A percentile compares a stretch with the other conserved stretches of the same genome.
Evolutionary conservation across 2,797 vertebrate genomes (phyloP).

Genomic region (Perodicticus potto): DNA sequence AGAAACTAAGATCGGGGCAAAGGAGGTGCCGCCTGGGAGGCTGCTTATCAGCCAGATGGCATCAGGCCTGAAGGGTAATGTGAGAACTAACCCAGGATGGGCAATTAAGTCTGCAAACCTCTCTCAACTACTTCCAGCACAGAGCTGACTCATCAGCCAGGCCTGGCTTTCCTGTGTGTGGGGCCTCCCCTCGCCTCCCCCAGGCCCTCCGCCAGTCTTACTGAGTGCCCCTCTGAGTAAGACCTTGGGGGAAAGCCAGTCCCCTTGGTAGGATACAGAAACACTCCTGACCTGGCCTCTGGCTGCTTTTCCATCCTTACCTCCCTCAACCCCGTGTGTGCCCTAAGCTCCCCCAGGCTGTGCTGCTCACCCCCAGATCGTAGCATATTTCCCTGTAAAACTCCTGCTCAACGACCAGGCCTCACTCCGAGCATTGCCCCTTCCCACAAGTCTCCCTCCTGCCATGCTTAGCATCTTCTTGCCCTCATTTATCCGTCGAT

Average conservation of each 20-base stretch:
- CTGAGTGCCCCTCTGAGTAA: not conserved
- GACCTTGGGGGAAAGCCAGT: not conserved
- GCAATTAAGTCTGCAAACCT: not conserved
- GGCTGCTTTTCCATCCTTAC: not conserved
- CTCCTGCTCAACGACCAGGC: not conserved
- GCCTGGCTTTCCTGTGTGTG: not conserved
- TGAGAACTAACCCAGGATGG: not conserved
- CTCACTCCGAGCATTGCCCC: rapidly evolving
- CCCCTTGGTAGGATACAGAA: not conserved
- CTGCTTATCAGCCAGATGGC: not conserved
- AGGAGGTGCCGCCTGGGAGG: rapidly evolving
- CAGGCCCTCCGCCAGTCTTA: not conserved
- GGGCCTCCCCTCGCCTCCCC: too few relatives aligned
- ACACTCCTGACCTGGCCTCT: not conserved
- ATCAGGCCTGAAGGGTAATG: not conserved
- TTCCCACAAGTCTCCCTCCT: not conserved
- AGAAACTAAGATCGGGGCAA: not conserved
- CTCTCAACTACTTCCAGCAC: not conserved
- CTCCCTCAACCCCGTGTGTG: rapidly evolving
- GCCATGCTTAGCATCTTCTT: rapidly evolving
- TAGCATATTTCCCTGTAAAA: not conserved
- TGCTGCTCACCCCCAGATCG: not conserved
- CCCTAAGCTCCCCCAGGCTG: too few relatives aligned
- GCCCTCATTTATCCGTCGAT: not conserved
- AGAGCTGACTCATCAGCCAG: not conserved